Evolutionary conservation across 2,113 vertebrate species (phyloP).

Genomic region (Leiothrix lutea): DNA sequence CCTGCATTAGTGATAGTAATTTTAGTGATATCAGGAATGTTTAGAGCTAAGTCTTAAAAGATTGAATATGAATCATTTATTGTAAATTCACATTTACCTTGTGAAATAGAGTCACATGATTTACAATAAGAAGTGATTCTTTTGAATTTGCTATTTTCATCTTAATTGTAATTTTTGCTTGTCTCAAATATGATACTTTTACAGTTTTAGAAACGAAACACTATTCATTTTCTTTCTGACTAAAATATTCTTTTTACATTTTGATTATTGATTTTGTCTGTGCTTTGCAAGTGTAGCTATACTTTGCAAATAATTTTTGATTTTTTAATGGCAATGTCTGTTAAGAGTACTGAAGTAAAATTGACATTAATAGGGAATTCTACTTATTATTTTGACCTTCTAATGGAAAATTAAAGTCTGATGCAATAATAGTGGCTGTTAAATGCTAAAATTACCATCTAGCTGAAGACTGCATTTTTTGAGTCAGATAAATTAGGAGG

Average conservation of each 20-base stretch:
- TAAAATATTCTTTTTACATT: neutral
- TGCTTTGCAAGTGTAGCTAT: neutral
- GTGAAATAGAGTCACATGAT: accelerated
- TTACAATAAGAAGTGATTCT: neutral
- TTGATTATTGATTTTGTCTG: neutral
- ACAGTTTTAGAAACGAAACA: neutral
- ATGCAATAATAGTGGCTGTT: neutral
- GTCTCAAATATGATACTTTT: neutral
- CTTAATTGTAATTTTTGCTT: neutral
- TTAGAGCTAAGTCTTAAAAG: neutral
- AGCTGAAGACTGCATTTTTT: neutral
- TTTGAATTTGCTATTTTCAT: neutral
- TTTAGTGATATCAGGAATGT: neutral
- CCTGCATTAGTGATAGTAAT: neutral
- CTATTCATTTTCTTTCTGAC: neutral
- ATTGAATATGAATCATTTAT: neutral
- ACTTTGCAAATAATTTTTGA: neutral
- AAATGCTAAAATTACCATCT: neutral
- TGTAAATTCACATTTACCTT: neutral
- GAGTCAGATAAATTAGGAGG: neutral
- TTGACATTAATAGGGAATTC: neutral
- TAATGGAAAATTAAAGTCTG: neutral
- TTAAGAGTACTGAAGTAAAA: neutral
- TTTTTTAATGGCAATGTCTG: neutral
- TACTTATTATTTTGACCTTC: neutral